Conservation (phyloP, 2,797 vertebrate genomes). For the Schizothorax lantsangensis region DNA sequence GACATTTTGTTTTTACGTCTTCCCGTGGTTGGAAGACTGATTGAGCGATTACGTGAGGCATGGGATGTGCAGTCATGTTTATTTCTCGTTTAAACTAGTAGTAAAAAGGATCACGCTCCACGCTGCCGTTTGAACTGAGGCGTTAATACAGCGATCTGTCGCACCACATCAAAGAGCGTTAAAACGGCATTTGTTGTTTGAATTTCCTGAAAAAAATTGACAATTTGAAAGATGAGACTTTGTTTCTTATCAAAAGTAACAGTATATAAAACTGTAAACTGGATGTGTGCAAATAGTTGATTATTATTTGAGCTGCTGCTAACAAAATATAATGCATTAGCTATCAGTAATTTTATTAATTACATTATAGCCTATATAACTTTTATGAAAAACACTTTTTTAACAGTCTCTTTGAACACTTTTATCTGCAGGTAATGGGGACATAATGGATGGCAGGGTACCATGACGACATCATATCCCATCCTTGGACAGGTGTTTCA, state of each 20-base stretch:
- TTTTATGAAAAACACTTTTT: background rate
- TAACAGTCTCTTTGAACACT: background rate
- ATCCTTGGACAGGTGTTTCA: constrained; percentile 93
- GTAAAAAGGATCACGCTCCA: no score
- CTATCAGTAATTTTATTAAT: background rate
- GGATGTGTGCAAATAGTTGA: background rate
- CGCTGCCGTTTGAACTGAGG: no score
- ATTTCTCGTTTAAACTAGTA: no score
- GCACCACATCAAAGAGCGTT: no score
- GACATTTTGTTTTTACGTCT: no score
- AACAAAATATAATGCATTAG: background rate
- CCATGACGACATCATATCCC: constrained; percentile 76
- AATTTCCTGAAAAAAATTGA: no score
- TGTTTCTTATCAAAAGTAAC: background rate
- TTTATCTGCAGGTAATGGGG: constrained; percentile 59
- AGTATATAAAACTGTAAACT: background rate
- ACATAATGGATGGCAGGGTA: constrained; percentile 60
- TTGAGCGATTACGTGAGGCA: no score
- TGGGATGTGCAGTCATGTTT: no score
- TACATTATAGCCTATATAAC: background rate
- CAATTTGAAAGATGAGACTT: background rate
- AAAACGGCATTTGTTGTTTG: no score
- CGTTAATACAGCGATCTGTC: no score
- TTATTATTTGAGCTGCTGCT: background rate
- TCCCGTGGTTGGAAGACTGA: no score